A percentile compares a stretch with the other conserved stretches of the same genome.
These are phyloP conservation scores for Pheosia gnoma DNA, from an alignment of 2,888 invertebrate species.

Conservation along the genomic window DNA sequence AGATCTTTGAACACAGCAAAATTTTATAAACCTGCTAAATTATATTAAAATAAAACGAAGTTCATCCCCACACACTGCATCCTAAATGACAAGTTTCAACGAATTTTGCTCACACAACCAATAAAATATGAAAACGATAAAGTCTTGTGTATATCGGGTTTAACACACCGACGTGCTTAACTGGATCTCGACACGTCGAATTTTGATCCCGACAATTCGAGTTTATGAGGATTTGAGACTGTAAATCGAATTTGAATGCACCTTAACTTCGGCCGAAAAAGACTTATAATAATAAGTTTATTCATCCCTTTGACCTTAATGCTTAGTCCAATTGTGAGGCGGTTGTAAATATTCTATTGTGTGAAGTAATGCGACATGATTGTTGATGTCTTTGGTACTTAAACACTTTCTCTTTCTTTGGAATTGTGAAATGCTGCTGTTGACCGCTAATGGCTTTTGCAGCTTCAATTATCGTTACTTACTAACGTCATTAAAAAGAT, in stretches of 20 bases:
- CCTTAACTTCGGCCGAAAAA: conserved; percentile 8
- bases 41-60: background rate
- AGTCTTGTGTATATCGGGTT: conserved; percentile 13
- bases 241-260: conserved; percentile 33
- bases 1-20: too few relatives aligned
- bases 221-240: conserved; percentile 25
- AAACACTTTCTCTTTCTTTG: too few relatives aligned
- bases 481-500: background rate
- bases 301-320: conserved; percentile 8
- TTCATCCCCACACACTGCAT: background rate
- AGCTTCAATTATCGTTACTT: too few relatives aligned
- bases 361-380: background rate
- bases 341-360: background rate
- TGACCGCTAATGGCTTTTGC: too few relatives aligned
- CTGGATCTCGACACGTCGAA: background rate
- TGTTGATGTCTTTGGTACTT: too few relatives aligned
- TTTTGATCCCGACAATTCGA: conserved; percentile 17
- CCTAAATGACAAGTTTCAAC: background rate
- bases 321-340: background rate
- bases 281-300: conserved; percentile 11
- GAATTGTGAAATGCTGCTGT: too few relatives aligned
- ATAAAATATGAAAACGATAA: conserved; percentile 15
- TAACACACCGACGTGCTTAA: conserved; percentile 11
- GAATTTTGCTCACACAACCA: conserved; percentile 6
- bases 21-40: background rate